phyloP scores from a whole-genome alignment of 92 coral and sea anemone genomes.

The Porites rus region DNA sequence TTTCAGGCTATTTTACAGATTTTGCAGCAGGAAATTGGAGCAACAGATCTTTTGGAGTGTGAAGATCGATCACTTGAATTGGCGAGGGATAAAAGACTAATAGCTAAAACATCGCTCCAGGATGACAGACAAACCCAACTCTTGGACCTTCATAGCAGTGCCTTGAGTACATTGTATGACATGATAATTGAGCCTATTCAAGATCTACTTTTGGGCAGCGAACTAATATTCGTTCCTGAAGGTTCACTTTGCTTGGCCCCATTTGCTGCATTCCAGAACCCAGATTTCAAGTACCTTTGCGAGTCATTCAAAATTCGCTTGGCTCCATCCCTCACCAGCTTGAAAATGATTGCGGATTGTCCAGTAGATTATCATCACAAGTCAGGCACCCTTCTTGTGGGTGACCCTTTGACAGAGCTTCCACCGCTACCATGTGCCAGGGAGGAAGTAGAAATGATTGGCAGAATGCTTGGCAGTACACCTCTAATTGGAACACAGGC shows the following conservation, averaged over 20 bases:
- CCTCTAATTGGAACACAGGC: neutral
- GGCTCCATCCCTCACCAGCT: too few relatives aligned
- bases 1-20: too few relatives aligned
- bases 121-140: neutral
- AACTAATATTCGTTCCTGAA: neutral
- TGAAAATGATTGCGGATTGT: too few relatives aligned
- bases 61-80: too few relatives aligned
- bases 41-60: too few relatives aligned
- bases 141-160: neutral
- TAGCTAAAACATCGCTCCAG: too few relatives aligned
- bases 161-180: conserved; percentile 1
- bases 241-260: conserved; percentile 11
- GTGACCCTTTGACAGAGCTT: neutral
- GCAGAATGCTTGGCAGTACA: neutral
- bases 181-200: neutral
- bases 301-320: neutral
- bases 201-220: neutral
- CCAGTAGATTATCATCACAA: too few relatives aligned
- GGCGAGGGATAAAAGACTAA: accelerated
- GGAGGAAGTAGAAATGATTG: conserved; percentile 6
- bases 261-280: neutral
- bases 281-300: neutral
- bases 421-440: neutral
- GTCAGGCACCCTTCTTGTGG: too few relatives aligned
- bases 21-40: too few relatives aligned